Evolutionary conservation across 1,140 invertebrate species (phyloP).

Genomic region (Colletes latitarsis): DNA sequence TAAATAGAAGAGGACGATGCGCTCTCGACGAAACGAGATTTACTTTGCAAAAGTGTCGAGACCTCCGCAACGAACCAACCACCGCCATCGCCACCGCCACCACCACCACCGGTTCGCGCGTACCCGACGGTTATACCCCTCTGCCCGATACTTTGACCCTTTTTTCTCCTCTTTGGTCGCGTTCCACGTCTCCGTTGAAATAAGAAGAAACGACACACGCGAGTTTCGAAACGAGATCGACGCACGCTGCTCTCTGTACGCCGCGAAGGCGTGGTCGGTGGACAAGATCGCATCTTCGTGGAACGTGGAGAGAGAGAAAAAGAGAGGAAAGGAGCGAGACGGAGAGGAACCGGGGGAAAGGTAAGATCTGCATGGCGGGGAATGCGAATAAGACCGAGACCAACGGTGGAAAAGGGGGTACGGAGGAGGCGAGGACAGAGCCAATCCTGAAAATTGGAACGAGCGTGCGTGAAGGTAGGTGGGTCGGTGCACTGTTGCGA

Average conservation of each 20-base stretch:
- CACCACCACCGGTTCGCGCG: conserved; percentile 11
- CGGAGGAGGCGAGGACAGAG: conserved; percentile 38
- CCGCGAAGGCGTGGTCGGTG: conserved; percentile 72
- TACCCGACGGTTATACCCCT: conserved; percentile 11
- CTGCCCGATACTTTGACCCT: conserved; percentile 30
- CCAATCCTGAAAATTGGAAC: conserved; percentile 72
- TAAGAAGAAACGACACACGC: conserved; percentile 31
- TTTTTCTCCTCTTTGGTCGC: conserved; percentile 35
- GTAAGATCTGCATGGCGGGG: conserved; percentile 67
- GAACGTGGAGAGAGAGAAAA: conserved; percentile 63
- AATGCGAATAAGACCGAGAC: conserved; percentile 52
- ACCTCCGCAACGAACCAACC: conserved; percentile 18
- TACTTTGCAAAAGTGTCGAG: conserved; percentile 44
- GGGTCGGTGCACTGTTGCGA: conserved; percentile 43
- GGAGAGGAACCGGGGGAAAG: conserved; percentile 13
- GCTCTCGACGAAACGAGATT: conserved; percentile 52
- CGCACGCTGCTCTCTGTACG: conserved; percentile 57
- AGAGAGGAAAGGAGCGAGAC: conserved; percentile 22
- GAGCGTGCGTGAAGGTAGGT: conserved; percentile 45
- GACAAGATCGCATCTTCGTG: conserved; percentile 75
- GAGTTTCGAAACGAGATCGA: conserved; percentile 57
- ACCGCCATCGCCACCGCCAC: not conserved
- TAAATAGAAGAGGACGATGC: conserved; percentile 13
- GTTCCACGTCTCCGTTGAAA: not conserved
- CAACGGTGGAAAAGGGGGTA: not conserved